These are phyloP conservation scores for Platorchestia sp. DNA, from an alignment of 1,140 invertebrate genomes.

Conservation along the genomic window DNA sequence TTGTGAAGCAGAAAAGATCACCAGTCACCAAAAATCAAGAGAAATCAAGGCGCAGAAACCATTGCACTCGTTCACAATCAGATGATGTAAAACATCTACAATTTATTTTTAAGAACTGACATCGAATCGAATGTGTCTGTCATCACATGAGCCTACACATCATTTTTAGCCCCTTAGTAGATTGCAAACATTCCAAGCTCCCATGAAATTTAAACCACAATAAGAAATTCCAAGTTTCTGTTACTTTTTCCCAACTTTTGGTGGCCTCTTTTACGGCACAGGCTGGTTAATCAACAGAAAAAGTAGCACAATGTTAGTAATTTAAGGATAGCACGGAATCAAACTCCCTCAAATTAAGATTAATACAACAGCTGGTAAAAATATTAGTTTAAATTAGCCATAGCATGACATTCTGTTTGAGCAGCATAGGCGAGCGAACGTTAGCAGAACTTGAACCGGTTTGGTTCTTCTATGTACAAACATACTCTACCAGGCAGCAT, in stretches of 20 bases:
- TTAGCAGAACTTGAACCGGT: background rate
- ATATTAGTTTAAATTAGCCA: background rate
- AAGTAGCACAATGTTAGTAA: background rate
- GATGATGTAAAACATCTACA: too few species aligned
- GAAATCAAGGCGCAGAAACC: too few species aligned
- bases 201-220: background rate
- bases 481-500: conserved; percentile 53
- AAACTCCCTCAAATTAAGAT: background rate
- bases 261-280: too few species aligned
- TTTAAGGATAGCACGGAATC: background rate
- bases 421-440: background rate
- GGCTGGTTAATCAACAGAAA: background rate
- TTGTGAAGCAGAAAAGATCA: too few species aligned
- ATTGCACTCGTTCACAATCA: too few species aligned
- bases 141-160: background rate
- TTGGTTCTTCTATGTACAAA: background rate
- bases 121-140: too few species aligned
- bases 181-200: background rate
- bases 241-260: background rate
- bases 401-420: background rate
- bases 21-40: too few species aligned
- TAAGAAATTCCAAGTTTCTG: background rate
- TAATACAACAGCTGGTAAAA: background rate
- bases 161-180: background rate
- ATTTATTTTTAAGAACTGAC: too few species aligned